phyloP scores from a whole-genome alignment of 2,797 vertebrate species.

The Sphenodon punctatus region DNA sequence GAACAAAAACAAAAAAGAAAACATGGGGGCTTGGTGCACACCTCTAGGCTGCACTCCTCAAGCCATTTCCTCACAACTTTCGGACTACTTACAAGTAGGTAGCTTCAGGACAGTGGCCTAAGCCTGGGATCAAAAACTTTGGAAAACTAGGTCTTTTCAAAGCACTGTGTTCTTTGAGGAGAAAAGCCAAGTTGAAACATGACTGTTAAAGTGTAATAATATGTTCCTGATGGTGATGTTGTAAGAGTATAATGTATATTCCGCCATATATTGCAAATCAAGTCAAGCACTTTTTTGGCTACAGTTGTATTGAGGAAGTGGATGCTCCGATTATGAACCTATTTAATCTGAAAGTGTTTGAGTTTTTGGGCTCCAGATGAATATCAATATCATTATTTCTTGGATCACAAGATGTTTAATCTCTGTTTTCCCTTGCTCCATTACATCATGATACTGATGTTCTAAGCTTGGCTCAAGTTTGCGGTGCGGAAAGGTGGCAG shows the following conservation, averaged over 20 bases:
- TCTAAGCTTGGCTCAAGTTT: not conserved
- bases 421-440: not conserved
- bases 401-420: not conserved
- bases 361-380: not conserved
- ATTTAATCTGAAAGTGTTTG: not conserved
- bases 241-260: no score
- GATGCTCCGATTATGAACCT: not conserved
- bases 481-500: not conserved
- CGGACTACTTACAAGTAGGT: fast-evolving
- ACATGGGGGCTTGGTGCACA: no score
- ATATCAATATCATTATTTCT: not conserved
- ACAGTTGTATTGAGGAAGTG: fast-evolving
- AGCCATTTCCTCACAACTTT: fast-evolving
- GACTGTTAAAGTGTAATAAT: no score
- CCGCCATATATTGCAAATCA: not conserved
- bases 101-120: fast-evolving
- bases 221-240: no score
- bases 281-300: not conserved
- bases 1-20: no score
- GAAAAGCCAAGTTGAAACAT: not conserved
- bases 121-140: fast-evolving
- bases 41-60: no score
- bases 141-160: not conserved
- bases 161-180: not conserved
- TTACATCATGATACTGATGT: not conserved